A percentile compares a stretch with the other conserved stretches of the same genome.
These are phyloP conservation scores for Hipparchia semele DNA, from an alignment of 2,888 invertebrate species.

Conservation along the genomic window DNA sequence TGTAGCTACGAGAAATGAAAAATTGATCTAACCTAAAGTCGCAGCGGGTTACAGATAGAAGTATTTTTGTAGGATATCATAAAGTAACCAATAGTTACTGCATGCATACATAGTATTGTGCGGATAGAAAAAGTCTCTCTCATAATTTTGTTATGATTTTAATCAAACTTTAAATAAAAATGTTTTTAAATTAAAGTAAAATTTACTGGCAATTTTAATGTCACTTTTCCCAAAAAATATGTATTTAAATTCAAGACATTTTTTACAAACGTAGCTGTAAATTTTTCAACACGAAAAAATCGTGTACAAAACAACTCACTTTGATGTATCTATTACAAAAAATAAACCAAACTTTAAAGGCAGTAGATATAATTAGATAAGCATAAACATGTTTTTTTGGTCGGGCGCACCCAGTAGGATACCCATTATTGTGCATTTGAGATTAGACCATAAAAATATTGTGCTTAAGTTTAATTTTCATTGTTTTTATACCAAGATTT, in stretches of 20 bases:
- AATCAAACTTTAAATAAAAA: too few species aligned
- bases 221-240: too few species aligned
- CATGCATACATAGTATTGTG: too few species aligned
- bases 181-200: too few species aligned
- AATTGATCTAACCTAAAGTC: too few species aligned
- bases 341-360: conserved; percentile 23
- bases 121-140: too few species aligned
- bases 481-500: conserved; percentile 13
- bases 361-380: conserved; percentile 28
- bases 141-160: too few species aligned
- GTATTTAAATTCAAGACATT: background rate
- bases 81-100: too few species aligned
- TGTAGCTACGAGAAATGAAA: too few species aligned
- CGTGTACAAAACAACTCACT: background rate
- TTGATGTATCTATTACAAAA: conserved; percentile 22
- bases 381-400: conserved; percentile 29
- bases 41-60: too few species aligned
- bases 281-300: background rate
- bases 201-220: too few species aligned
- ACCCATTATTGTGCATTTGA: background rate
- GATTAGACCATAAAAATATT: background rate
- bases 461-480: background rate
- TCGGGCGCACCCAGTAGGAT: conserved; percentile 8
- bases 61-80: too few species aligned
- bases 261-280: background rate